A percentile compares a stretch with the other conserved stretches of the same genome.
phyloP scores from a whole-genome alignment of 64 coral and sea anemone genomes.

The Astreopora myriophthalma region DNA sequence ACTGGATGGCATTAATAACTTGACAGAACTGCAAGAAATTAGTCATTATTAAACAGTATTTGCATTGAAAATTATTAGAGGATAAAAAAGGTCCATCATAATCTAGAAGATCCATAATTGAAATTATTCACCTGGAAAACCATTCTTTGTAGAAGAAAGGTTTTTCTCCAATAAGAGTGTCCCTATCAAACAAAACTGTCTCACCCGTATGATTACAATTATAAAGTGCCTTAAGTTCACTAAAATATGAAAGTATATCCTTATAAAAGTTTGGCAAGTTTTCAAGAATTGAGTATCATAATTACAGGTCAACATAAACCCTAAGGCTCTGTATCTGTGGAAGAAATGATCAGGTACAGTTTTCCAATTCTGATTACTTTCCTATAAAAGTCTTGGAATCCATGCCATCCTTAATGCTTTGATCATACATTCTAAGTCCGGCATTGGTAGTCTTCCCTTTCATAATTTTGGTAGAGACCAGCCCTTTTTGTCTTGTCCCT shows the following conservation, averaged over 20 bases:
- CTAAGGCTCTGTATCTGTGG: background rate
- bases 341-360: background rate
- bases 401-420: constrained; percentile 3
- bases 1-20: too few species aligned
- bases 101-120: background rate
- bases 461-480: background rate
- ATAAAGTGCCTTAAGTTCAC: background rate
- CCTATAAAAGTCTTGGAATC: background rate
- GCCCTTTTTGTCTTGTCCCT: constrained; percentile 1
- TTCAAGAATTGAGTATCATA: background rate
- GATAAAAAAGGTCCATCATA: background rate
- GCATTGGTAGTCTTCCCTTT: background rate
- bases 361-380: background rate
- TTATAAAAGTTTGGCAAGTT: background rate
- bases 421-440: background rate
- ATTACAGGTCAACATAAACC: constrained; percentile 4
- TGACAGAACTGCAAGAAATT: too few species aligned
- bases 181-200: background rate
- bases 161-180: background rate
- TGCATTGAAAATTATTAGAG: background rate
- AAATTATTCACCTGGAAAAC: background rate
- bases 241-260: background rate
- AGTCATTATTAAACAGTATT: background rate
- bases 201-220: too few species aligned
- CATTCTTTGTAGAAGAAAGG: background rate